phyloP scores from a whole-genome alignment of 2,888 invertebrate species.

The Scaptodrosophila latifasciaeformis region DNA sequence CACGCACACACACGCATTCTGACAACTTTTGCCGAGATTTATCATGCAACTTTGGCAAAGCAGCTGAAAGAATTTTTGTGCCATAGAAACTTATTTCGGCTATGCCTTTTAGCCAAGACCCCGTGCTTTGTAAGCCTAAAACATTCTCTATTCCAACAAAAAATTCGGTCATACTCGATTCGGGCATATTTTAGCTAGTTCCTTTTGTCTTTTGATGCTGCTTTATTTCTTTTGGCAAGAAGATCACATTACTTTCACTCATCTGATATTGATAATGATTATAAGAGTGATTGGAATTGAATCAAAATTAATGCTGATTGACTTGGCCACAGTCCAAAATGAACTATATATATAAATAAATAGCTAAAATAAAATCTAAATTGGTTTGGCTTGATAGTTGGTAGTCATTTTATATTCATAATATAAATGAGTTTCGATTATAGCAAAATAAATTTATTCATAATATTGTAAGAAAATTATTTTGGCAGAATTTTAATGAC shows the following conservation, averaged over 20 bases:
- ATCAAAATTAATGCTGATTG: slow-evolving; percentile 31
- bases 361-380: too few species aligned
- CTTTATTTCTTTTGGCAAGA: slow-evolving; percentile 15
- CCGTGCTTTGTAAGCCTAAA: too few species aligned
- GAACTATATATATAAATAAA: too few species aligned
- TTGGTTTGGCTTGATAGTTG: too few species aligned
- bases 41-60: slow-evolving; percentile 50
- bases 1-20: too few species aligned
- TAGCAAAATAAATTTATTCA: slow-evolving; percentile 42
- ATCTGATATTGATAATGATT: too few species aligned
- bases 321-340: neutral
- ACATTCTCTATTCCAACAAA: too few species aligned
- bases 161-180: slow-evolving; percentile 29
- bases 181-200: too few species aligned
- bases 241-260: neutral
- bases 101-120: slow-evolving; percentile 43
- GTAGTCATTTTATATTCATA: too few species aligned
- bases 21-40: slow-evolving; percentile 57
- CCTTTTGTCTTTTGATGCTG: too few species aligned
- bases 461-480: slow-evolving; percentile 51
- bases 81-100: slow-evolving; percentile 42
- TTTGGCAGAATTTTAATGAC: slow-evolving; percentile 61
- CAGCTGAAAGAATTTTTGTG: slow-evolving; percentile 32
- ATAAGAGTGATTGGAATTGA: neutral
- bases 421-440: too few species aligned